Percentiles rank a stretch among this genome's conserved stretches.
phyloP scores from a whole-genome alignment of 2,888 invertebrate species.

The Dinocampus coccinellae region DNA sequence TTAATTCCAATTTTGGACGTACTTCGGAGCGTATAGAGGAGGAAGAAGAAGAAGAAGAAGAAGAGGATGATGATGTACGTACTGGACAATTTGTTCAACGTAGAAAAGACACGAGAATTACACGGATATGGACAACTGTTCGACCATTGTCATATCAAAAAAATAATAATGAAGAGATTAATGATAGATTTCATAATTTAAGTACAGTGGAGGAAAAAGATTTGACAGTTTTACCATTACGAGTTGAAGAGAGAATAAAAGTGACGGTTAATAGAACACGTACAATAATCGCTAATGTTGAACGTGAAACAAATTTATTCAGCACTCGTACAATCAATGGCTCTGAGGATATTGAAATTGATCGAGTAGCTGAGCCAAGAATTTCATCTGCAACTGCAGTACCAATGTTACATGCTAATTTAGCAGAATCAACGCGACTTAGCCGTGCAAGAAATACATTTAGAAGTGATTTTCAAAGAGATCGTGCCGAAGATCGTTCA shows the following conservation, averaged over 20 bases:
- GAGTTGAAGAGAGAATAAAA: constrained; percentile 53
- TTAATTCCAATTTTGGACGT: constrained; percentile 11
- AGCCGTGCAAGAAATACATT: constrained; percentile 62
- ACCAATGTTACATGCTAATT: constrained; percentile 57
- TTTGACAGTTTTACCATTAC: constrained; percentile 57
- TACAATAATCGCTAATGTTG: constrained; percentile 42
- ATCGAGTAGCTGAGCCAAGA: constrained; percentile 54
- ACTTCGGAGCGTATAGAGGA: constrained; percentile 8
- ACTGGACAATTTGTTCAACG: constrained; percentile 18
- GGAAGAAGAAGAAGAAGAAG: too few relatives aligned
- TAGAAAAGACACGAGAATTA: constrained; percentile 58
- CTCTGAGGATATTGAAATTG: constrained; percentile 54
- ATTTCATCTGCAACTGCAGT: constrained; percentile 58
- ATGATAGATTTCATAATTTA: constrained; percentile 45
- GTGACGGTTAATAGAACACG: constrained; percentile 56
- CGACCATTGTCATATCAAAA: constrained; percentile 35
- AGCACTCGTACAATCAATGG: constrained; percentile 52
- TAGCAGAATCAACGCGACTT: constrained; percentile 56
- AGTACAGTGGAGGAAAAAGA: constrained; percentile 44
- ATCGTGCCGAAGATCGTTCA: constrained; percentile 53
- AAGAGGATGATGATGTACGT: constrained; percentile 9
- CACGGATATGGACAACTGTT: constrained; percentile 55
- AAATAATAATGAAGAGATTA: constrained; percentile 44
- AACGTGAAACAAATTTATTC: constrained; percentile 37
- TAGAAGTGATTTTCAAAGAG: constrained; percentile 57